Base-by-base conservation (phyloP, 2,888 invertebrate genomes). In the Cremastobaeus sp. region DNA sequence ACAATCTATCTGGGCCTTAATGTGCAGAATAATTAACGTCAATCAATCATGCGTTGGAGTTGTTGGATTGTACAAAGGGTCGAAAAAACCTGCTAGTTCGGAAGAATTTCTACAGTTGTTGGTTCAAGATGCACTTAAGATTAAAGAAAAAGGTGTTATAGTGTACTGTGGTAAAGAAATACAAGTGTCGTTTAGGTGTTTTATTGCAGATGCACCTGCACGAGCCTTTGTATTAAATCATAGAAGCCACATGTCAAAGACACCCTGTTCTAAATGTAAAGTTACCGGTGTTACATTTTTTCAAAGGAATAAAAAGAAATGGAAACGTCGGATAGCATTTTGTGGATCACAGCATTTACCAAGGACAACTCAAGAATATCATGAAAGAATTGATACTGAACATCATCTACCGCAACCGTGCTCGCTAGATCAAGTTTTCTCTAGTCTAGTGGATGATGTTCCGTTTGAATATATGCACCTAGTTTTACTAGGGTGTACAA, bases 171-270 rank as follows among this genome's bases (percentile, higher is more conserved):
- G 21, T 12, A 15, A 14, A 18, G 18, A 5, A 14, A 1, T 64
- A 8, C 3, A 9, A 8, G 11, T 70, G 15, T 4, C 18, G 34
- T 52, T 70, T 11, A 35, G 66, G 35, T 74, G 47, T 34, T 57
- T 74, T 21, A 72, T 74, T n/a, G 72, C 68, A 6, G 74, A 76
- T 59, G 66, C 48, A 20, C 73, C 73, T 8, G 76, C 71, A 1
- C 50, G 76, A 28, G 57, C 74, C 0, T 71, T 55, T 20, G 12
- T 64, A 12, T 39, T 76, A 8, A 66, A 66, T 17, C 71, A 76
- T 28, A 48, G 17, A 28, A 47, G 52, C 17, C 76, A 76, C 34
- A 65, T 25, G n/a, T 17, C 68, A 1, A n/a, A 45, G n/a, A 71
- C 28, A 18, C 39, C 68, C 14, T 76, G 74, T 15, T 70, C 74